Evolutionary conservation across 2,888 invertebrate species (phyloP).

Genomic region (Drosophila gaucha): DNA sequence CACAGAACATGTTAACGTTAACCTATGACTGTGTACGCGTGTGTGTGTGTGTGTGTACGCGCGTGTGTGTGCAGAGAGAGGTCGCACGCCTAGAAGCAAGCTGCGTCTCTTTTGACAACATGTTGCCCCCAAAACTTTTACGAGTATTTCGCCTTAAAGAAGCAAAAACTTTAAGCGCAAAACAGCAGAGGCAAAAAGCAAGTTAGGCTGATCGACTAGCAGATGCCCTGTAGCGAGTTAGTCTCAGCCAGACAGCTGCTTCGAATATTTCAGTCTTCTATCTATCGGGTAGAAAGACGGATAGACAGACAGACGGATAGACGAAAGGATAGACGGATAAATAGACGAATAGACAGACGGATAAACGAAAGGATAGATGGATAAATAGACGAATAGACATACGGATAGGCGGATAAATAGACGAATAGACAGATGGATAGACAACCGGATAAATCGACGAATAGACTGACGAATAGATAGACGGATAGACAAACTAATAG

Average conservation of each 20-base stretch:
- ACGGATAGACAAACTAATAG: no score
- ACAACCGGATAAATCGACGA: no score
- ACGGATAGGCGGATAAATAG: no score
- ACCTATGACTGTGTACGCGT: conserved; percentile 6
- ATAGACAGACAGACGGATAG: no score
- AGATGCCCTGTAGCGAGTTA: neutral
- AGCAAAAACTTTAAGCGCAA: conserved; percentile 35
- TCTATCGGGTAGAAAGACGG: no score
- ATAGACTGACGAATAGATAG: no score
- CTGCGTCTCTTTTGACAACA: conserved; percentile 50
- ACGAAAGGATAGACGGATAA: no score
- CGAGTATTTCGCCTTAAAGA: conserved; percentile 48
- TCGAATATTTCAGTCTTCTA: no score
- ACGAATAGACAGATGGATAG: no score
- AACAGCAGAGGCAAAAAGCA: neutral
- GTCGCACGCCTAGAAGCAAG: conserved; percentile 45
- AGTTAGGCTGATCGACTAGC: neutral
- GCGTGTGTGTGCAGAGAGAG: neutral
- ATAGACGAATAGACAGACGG: no score
- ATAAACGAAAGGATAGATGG: no score
- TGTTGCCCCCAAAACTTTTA: conserved; percentile 59
- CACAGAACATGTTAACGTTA: conserved; percentile 30
- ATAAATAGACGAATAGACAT: no score
- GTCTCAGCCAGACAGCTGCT: neutral
- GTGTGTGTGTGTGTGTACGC: conserved; percentile 2